Evolutionary conservation across 2,797 vertebrate genomes (phyloP).

Genomic region (Todus mexicanus): DNA sequence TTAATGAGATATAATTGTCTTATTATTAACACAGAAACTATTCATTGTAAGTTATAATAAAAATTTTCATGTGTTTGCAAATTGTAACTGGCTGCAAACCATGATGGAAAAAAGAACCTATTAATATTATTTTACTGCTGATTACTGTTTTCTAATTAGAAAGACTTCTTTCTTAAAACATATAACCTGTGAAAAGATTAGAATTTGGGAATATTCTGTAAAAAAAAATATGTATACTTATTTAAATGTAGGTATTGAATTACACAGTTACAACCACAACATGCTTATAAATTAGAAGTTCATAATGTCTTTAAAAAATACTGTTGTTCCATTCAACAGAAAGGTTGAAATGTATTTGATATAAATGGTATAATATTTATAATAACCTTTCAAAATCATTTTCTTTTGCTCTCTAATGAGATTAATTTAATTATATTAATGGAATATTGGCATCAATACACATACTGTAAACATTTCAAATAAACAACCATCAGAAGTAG

Average conservation of each 20-base stretch:
- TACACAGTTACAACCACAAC: background rate
- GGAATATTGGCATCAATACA: background rate
- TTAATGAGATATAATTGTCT: slow-evolving; percentile 15
- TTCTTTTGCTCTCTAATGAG: background rate
- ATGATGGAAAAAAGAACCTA: background rate
- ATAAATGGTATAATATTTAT: background rate
- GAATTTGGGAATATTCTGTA: background rate
- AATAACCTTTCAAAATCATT: background rate
- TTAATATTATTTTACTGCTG: background rate
- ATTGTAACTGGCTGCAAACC: background rate
- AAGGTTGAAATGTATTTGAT: background rate
- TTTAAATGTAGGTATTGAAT: background rate
- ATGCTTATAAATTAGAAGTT: background rate
- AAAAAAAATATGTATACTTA: background rate
- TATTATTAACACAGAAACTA: background rate
- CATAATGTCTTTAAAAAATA: background rate
- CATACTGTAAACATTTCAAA: background rate
- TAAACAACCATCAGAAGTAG: background rate
- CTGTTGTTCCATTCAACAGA: background rate
- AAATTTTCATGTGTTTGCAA: background rate
- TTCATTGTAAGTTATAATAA: background rate
- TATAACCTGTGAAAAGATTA: background rate
- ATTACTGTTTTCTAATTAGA: background rate
- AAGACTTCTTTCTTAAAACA: background rate
- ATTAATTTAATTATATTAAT: background rate